A percentile compares a stretch with the other conserved stretches of the same genome.
These are phyloP conservation scores for Dunckerocampus dactyliophorus DNA, from an alignment of 2,113 vertebrate species.

Conservation along the genomic window DNA sequence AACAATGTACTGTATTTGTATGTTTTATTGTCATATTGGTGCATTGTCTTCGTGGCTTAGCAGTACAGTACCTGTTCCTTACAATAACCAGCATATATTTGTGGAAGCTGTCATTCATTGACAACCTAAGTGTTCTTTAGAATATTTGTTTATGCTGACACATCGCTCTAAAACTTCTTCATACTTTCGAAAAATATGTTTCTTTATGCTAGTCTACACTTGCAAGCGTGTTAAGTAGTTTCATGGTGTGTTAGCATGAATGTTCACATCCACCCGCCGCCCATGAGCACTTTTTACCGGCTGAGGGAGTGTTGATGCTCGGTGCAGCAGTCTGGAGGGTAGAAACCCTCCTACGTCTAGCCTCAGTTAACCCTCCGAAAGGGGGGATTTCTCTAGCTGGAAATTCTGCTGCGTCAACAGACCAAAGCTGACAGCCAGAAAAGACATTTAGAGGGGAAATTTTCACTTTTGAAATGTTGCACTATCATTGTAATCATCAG, in stretches of 20 bases:
- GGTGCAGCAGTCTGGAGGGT: slow-evolving; percentile 42
- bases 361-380: slow-evolving; percentile 79
- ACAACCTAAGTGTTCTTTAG: slow-evolving; percentile 8
- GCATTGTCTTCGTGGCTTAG: neutral
- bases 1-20: neutral
- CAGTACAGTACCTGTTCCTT: slow-evolving; percentile 62
- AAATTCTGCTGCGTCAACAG: slow-evolving; percentile 96
- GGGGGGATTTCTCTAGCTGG: slow-evolving; percentile 91
- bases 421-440: slow-evolving; percentile 74
- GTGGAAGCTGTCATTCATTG: slow-evolving; percentile 54
- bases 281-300: neutral
- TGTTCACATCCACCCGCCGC: neutral
- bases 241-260: too few species aligned
- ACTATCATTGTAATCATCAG: neutral
- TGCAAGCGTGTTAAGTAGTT: too few species aligned
- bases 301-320: slow-evolving; percentile 26
- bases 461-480: slow-evolving; percentile 27
- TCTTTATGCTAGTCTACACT: too few species aligned
- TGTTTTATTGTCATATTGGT: neutral
- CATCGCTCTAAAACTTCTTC: neutral
- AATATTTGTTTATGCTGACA: slow-evolving; percentile 9
- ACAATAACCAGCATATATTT: slow-evolving; percentile 48
- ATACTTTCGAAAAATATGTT: neutral
- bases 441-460: slow-evolving; percentile 74
- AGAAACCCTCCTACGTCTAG: slow-evolving; percentile 57